Conservation (phyloP, 2,888 invertebrate genomes). For the Mamestra brassicae region DNA sequence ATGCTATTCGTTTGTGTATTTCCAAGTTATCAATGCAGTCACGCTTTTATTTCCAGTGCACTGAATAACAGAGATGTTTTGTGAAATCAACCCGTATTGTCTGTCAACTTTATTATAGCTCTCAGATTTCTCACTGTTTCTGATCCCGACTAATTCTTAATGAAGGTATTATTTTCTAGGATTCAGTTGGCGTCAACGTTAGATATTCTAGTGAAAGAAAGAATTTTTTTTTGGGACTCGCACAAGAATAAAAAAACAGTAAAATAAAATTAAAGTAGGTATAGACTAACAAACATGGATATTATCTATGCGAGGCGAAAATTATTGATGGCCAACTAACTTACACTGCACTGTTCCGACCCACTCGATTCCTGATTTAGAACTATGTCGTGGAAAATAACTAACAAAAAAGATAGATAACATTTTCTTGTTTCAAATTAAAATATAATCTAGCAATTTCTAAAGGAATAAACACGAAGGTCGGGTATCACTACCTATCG, state of each 20-base stretch:
- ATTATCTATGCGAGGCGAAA: too few species aligned
- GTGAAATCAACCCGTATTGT: not conserved
- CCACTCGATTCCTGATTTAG: not conserved
- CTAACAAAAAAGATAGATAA: not conserved
- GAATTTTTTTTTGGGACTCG: too few species aligned
- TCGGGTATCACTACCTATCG: constrained; percentile 1
- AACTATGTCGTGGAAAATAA: not conserved
- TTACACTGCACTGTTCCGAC: not conserved
- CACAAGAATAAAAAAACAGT: too few species aligned
- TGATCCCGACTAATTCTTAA: not conserved
- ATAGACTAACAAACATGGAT: too few species aligned
- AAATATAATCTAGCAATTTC: not conserved
- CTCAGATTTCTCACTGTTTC: not conserved
- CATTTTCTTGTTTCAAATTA: not conserved
- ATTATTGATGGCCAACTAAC: not conserved
- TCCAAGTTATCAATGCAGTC: not conserved
- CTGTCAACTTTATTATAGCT: not conserved
- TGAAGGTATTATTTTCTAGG: not conserved
- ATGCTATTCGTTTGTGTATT: not conserved
- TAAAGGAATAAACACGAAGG: not conserved
- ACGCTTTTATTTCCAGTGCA: too few species aligned
- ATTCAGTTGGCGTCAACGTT: not conserved
- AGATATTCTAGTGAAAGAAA: not conserved
- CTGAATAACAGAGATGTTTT: not conserved
- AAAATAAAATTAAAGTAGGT: too few species aligned